These are phyloP conservation scores for Didymodactylos carnosus DNA, from an alignment of 2,888 invertebrate genomes.

Conservation along the genomic window DNA sequence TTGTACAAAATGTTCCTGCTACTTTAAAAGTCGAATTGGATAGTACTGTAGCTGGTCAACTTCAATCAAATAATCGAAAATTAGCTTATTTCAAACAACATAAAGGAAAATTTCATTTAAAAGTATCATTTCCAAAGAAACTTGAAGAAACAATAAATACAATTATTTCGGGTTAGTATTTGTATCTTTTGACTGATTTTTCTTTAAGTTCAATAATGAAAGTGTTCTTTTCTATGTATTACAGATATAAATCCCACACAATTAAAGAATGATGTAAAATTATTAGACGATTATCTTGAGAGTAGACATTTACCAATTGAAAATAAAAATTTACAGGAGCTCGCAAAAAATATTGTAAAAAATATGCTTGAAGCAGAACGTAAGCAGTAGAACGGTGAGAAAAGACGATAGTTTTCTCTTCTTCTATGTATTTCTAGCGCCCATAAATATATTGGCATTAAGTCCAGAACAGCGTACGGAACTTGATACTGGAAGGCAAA, in stretches of 20 bases:
- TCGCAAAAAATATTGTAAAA: neutral
- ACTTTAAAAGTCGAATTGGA: neutral
- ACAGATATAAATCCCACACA: constrained; percentile 1
- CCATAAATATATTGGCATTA: neutral
- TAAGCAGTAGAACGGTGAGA: too few relatives aligned
- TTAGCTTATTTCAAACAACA: constrained; percentile 2
- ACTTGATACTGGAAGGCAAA: neutral
- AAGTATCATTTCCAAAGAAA: neutral
- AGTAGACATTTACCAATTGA: neutral
- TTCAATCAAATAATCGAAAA: neutral
- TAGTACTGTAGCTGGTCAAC: neutral
- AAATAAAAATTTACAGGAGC: constrained; percentile 2
- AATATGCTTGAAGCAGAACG: neutral
- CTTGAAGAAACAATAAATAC: constrained; percentile 10
- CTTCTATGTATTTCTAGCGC: neutral
- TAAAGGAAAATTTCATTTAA: constrained; percentile 8
- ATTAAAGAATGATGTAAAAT: neutral
- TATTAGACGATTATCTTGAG: neutral
- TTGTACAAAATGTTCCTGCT: neutral
- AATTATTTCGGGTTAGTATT: neutral
- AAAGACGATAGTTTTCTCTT: too few relatives aligned
- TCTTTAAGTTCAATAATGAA: neutral
- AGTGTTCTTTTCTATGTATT: neutral
- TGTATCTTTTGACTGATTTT: neutral
- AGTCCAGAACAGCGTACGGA: neutral